Evolutionary conservation across 2,888 invertebrate species (phyloP), one percentile per base, ranked within the genome.

Genomic region (Trichogramma dendrolimi): DNA sequence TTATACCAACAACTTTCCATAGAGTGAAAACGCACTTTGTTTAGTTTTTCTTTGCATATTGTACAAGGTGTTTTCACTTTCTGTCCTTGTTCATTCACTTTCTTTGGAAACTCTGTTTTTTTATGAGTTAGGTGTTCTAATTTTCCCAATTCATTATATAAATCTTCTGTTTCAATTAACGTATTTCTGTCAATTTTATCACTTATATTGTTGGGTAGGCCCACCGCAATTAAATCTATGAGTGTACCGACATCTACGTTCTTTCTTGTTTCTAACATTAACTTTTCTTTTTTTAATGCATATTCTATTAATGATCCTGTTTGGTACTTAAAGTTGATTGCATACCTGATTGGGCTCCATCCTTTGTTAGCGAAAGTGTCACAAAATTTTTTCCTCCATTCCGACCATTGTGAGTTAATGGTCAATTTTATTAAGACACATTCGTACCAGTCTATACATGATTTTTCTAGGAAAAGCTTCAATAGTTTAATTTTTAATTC

Each of bases 141-240:
- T n/a, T n/a, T n/a, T 58, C 72, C 67, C 49, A 74, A 54, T 56
- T 73, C 70, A 67, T 72, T 73, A 54, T 67, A 71, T 42, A 75
- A 56, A 54, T 73, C 53, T 42, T 44, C 58, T 47, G 58, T 65
- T 49, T 60, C 53, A 11, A 56, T 63, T 41, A 63, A 54, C 10
- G n/a, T 6, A 14, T 63, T 48, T 57, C 49, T 50, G 43, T 65
- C 58, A 51, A 64, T 57, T 52, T 40, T 60, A 48, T 52, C 52
- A n/a, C 46, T 41, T 40, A 56, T 62, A 58, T 64, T 64, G 62
- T 68, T 63, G 56, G 70, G 69, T 60, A 72, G 61, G 40, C 69
- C 69, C 42, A 58, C 51, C 61, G 67, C 70, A 55, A 69, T 70
- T n/a, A 69, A 46, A 58, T 68, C 68, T 50, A 70, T 70, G 14